These are phyloP conservation scores for Eudemis profundana DNA, from an alignment of 2,888 invertebrate genomes.

Conservation along the genomic window DNA sequence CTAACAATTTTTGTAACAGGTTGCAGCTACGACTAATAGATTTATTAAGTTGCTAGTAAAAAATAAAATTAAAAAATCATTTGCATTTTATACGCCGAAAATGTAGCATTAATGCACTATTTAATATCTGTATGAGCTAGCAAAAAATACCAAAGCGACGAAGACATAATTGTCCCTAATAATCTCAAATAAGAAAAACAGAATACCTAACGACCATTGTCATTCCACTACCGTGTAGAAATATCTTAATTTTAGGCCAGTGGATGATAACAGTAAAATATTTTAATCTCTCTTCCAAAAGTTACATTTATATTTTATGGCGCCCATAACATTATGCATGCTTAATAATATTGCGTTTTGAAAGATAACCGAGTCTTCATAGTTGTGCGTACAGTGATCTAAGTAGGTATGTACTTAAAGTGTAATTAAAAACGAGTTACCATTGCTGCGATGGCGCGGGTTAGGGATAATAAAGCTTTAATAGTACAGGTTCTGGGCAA, in stretches of 20 bases:
- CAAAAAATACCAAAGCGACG: not conserved
- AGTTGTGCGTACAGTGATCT: constrained; percentile 45
- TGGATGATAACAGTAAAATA: constrained; percentile 8
- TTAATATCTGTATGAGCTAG: not conserved
- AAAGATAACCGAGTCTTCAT: constrained; percentile 22
- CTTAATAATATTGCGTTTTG: constrained; percentile 33
- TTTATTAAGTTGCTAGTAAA: not conserved
- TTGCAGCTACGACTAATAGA: not conserved
- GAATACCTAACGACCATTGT: not conserved
- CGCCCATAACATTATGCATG: constrained; percentile 5
- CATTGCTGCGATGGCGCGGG: constrained; percentile 53
- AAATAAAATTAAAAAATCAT: not conserved
- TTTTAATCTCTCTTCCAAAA: constrained; percentile 2
- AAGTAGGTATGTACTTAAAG: constrained; percentile 68
- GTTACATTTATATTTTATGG: constrained; percentile 5
- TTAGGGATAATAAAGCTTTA: constrained; percentile 70
- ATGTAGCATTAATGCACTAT: not conserved
- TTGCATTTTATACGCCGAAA: not conserved
- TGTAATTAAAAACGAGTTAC: constrained; percentile 76
- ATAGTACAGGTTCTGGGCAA: constrained; percentile 64
- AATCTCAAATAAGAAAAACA: not conserved
- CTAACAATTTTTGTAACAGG: not conserved
- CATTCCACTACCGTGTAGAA: not conserved
- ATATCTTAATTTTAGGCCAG: not conserved
- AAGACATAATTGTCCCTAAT: not conserved